Evolutionary conservation across 2,888 invertebrate species (phyloP).

Genomic region (Acleris sparsana): DNA sequence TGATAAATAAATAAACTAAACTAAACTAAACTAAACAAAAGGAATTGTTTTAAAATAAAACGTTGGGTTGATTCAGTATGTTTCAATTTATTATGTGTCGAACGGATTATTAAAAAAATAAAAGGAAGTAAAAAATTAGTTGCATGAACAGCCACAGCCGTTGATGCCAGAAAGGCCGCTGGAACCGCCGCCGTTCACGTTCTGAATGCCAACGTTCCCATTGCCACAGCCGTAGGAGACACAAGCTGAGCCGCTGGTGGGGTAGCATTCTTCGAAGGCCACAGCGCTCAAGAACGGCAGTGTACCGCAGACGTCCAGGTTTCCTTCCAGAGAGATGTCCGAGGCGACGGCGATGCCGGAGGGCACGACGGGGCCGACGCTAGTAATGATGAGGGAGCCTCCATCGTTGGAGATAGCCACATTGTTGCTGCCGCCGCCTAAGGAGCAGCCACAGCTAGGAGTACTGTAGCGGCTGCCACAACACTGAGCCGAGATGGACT

Average conservation of each 20-base stretch:
- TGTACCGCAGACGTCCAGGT: conserved; percentile 47
- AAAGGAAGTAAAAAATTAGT: too few relatives aligned
- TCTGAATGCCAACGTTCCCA: conserved; percentile 14
- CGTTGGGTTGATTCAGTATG: too few relatives aligned
- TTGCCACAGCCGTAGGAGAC: conserved; percentile 27
- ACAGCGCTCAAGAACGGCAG: conserved; percentile 55
- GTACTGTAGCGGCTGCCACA: not conserved
- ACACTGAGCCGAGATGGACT: not conserved
- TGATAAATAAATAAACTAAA: too few relatives aligned
- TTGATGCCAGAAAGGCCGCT: conserved; percentile 9
- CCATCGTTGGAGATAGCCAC: conserved; percentile 13
- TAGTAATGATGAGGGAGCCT: conserved; percentile 38
- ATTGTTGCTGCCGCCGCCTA: not conserved
- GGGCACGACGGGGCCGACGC: conserved; percentile 48
- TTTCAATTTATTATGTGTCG: too few relatives aligned
- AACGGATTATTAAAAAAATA: too few relatives aligned
- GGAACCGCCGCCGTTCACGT: conserved; percentile 2
- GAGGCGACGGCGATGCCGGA: conserved; percentile 53
- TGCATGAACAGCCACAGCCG: not conserved
- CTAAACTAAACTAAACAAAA: too few relatives aligned
- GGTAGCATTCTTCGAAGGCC: conserved; percentile 44
- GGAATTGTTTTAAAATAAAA: too few relatives aligned
- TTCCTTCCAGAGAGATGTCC: conserved; percentile 54
- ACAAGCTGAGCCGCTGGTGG: conserved; percentile 9
- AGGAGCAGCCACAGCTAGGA: conserved; percentile 9